Evolutionary conservation across 2,113 vertebrate genomes (phyloP), one percentile per base, ranked within the genome.

Genomic region (Rhodinocichla rosea): DNA sequence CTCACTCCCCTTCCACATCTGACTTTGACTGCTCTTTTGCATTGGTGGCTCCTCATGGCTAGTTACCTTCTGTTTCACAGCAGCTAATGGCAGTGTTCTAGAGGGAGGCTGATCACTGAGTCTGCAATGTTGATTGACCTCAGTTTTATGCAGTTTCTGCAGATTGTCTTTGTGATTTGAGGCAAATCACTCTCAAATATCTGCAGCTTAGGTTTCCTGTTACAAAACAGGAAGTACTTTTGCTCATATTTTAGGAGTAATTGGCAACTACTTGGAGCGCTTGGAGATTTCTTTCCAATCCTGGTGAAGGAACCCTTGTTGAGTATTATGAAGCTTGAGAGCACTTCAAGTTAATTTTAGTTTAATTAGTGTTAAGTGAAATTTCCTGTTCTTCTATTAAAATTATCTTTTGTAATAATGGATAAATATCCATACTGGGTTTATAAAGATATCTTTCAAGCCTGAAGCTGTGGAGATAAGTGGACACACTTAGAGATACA

Each of bases 341-440:
- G 76, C 49, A 89, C 90, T 94, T 89, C 26, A 83, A 81, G 52
- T 71, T 88, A 69, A 89, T 94, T 95, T 92, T 50, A 62, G 30
- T 69, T 94, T 95, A 95, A 95, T 91, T 95, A 89, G 19, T 2
- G 1, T 57, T 53, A 92, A 89, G 55, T 79, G 39, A 35, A 9
- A 12, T 83, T 91, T 87, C 67, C 67, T 53, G 2, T 60, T 88
- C 87, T 89, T 87, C 40, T 67, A 59, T 87, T 74, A 74, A 87
- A 95, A 83, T 35, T n/a, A 16, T 35, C 44, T 79, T 82, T 53
- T 89, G 65, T 68, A 27, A 28, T 67, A 70, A 81, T 28, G 78
- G 71, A 69, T 67, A 57, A 69, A 71, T 56, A 32, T 67, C 83
- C 55, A n/a, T 81, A 44, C 33, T 77, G 55, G 27, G n/a, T 94